Base-by-base conservation (phyloP, 2,113 vertebrate species). In the Globicephala melas region DNA sequence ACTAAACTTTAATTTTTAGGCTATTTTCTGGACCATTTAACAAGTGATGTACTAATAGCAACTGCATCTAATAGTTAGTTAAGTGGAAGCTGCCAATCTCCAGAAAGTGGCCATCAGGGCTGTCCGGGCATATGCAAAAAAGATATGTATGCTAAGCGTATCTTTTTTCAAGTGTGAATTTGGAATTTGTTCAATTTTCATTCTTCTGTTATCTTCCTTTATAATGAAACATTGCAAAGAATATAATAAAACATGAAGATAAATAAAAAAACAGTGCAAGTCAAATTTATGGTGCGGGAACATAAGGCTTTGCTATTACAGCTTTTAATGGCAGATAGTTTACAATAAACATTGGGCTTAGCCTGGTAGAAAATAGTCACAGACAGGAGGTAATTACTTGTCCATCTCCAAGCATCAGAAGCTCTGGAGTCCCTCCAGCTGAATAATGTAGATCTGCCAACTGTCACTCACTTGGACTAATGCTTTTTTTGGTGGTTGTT, bases 311-410 rank as follows among this genome's bases (percentile, higher is more conserved):
- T 97, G 97, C 84, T 94, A 81, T 98, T 98, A 97, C 94, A 98
- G 98, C 68, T 98, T 98, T 47, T 94, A 70, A 91, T 97, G 97
- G 89, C 97, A 98, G 98, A 96, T 63, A 98, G 98, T 94, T 98
- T 97, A 86, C 70, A 97, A 96, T 89, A 97, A 98, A 96, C 97
- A 95, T 15, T 96, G 97, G 90, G 97, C 83, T 98, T 94, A 71
- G 97, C 98, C 97, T 96, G 95, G 97, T 95, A 96, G 97, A 97
- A 98, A 94, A 95, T 44, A 97, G 97, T 92, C 92, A 38, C 97
- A 96, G 98, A 96, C 97, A 81, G 2, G 97, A 97, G 98, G 96
- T 98, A 98, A 98, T 98, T 97, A 97, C 98, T 96, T 94, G 94
- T 96, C 98, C 97, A 1, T 90, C 89, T 97, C 94, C 79, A 53